Evolutionary conservation across 2,113 vertebrate species (phyloP), one percentile per base, ranked within the genome.

Genomic region (Daubentonia madagascariensis): DNA sequence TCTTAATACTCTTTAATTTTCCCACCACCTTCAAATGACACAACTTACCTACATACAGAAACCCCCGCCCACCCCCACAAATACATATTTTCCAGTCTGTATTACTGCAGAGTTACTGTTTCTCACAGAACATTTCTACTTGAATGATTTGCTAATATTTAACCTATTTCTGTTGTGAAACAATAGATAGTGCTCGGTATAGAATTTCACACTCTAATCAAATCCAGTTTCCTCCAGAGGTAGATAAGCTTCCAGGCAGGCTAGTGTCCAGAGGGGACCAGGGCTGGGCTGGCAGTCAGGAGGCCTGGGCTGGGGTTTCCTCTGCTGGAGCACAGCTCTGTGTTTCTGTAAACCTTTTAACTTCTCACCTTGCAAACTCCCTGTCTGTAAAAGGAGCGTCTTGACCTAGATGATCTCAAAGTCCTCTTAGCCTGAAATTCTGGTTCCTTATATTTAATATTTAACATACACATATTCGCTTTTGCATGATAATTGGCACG

Each of bases 401-500:
- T 83, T 96, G 57, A 83, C 67, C 28, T 91, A 25, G 0, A 2
- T 85, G 68, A 50, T 76, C 63, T 43, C 8, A 93, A 86, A 72
- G 14, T 48, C 45, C 85, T 70, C 75, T 67, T 37, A 92, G 35
- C 84, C 86, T 61, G 45, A 85, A 79, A 35, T 81, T 93, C 54
- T 52, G 30, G 10, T 86, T 83, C 37, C n/a, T n/a, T 45, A 1
- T 91, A 43, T 97, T 93, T 96, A 96, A 84, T 92, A 65, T 87
- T 85, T 85, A 88, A 92, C 25, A 85, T 94, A 67, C 72, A 37
- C 30, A 11, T 87, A 85, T 90, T 37, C 89, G 35, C 79, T 91
- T 83, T 68, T 73, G 59, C 28, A 45, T 80, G 50, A 52, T 90
- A 88, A 96, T 89, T 83, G n/a, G 35, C 40, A 25, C 72, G 65